Evolutionary conservation across 2,888 invertebrate genomes (phyloP).

Genomic region (Calephelis perditalis): DNA sequence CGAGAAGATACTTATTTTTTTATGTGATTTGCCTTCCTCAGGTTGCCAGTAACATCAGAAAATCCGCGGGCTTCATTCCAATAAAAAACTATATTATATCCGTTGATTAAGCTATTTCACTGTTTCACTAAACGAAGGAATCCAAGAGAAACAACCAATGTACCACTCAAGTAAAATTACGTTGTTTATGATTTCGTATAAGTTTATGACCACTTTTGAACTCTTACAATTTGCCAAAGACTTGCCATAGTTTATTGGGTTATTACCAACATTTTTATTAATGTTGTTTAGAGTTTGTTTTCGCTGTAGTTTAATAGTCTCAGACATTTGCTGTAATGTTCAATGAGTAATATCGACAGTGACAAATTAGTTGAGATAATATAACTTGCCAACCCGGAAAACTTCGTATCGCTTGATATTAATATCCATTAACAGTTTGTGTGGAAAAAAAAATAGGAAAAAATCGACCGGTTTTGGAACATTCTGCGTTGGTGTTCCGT

Average conservation of each 20-base stretch:
- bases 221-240: slow-evolving; percentile 10
- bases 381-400: too few relatives aligned
- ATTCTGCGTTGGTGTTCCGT: too few relatives aligned
- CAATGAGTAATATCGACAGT: not conserved
- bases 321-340: slow-evolving; percentile 4
- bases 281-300: slow-evolving; percentile 3
- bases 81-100: too few relatives aligned
- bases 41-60: too few relatives aligned
- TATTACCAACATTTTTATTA: slow-evolving; percentile 8
- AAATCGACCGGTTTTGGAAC: too few relatives aligned
- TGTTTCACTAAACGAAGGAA: not conserved
- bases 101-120: not conserved
- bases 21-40: too few relatives aligned
- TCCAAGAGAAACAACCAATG: not conserved
- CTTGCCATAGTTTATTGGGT: slow-evolving; percentile 7
- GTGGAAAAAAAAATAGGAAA: too few relatives aligned
- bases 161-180: slow-evolving; percentile 6
- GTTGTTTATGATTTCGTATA: slow-evolving; percentile 11
- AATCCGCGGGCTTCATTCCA: too few relatives aligned
- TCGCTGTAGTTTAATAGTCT: not conserved
- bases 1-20: too few relatives aligned
- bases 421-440: too few relatives aligned
- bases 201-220: slow-evolving; percentile 11
- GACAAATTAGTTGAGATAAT: too few relatives aligned
- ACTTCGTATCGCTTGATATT: too few relatives aligned